A percentile compares a stretch with the other conserved stretches of the same genome.
These are phyloP conservation scores for Apoderus coryli DNA, from an alignment of 2,888 invertebrate genomes.

Conservation along the genomic window DNA sequence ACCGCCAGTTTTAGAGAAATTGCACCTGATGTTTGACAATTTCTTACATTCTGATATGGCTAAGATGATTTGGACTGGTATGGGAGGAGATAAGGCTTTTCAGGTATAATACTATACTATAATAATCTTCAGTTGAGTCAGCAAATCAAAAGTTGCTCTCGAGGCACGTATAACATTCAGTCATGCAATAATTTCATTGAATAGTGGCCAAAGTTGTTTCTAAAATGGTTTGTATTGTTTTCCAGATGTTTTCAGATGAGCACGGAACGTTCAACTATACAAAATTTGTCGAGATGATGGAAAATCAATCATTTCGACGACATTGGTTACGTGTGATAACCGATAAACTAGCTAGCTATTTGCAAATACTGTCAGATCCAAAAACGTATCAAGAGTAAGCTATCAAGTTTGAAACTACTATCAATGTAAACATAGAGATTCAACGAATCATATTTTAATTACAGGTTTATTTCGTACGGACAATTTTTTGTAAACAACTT, in stretches of 20 bases:
- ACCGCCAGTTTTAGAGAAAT: slow-evolving; percentile 53
- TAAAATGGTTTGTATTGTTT: slow-evolving; percentile 4
- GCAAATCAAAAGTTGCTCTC: no score
- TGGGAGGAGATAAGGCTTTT: slow-evolving; percentile 54
- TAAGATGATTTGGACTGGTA: slow-evolving; percentile 54
- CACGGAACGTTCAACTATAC: slow-evolving; percentile 58
- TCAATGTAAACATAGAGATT: no score
- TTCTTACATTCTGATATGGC: slow-evolving; percentile 68
- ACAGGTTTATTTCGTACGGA: no score
- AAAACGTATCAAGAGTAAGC: slow-evolving; percentile 55
- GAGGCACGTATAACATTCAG: no score
- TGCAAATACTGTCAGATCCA: slow-evolving; percentile 60
- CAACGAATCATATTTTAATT: no score
- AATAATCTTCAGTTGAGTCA: no score
- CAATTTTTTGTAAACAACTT: slow-evolving; percentile 56
- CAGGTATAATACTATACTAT: no score
- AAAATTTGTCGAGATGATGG: slow-evolving; percentile 59
- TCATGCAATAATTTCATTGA: no score
- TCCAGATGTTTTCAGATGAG: slow-evolving; percentile 43
- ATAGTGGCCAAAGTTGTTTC: no score
- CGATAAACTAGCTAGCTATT: slow-evolving; percentile 57
- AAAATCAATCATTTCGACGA: slow-evolving; percentile 64
- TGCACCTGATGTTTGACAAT: slow-evolving; percentile 64
- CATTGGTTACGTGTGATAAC: slow-evolving; percentile 69
- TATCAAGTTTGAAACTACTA: no score